phyloP scores from a whole-genome alignment of 1,140 invertebrate genomes.

The Branchinecta lindahli region DNA sequence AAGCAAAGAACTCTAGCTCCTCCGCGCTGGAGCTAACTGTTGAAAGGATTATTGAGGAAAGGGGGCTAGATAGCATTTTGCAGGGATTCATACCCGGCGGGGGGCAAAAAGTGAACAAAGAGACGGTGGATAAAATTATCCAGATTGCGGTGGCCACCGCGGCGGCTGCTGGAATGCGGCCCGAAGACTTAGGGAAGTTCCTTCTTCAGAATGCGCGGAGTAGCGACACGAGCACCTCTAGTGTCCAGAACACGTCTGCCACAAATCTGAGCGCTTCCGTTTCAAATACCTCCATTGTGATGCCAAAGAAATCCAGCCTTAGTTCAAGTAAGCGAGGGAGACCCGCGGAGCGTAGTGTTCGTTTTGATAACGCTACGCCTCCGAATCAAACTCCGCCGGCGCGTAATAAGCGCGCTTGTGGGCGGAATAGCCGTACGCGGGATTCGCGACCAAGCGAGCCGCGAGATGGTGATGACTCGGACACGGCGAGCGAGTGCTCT shows the following conservation, averaged over 20 bases:
- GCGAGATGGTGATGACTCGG: conserved; percentile 11
- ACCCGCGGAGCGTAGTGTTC: not conserved
- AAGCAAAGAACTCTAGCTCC: not conserved
- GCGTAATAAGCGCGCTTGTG: not conserved
- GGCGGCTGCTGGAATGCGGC: not conserved
- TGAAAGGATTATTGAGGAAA: not conserved
- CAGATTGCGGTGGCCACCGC: not conserved
- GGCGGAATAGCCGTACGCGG: not conserved
- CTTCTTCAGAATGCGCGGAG: not conserved
- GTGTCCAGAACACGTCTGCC: not conserved
- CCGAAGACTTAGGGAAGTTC: not conserved
- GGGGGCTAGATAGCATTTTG: not conserved
- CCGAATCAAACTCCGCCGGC: not conserved
- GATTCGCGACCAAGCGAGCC: conserved; percentile 19
- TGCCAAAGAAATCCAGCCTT: conserved; percentile 8
- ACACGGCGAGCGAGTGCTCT: conserved; percentile 47
- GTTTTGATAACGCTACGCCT: not conserved
- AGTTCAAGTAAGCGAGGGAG: conserved; percentile 15
- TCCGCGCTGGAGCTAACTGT: not conserved
- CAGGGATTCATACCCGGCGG: not conserved
- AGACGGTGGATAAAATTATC: not conserved
- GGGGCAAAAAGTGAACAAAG: not conserved
- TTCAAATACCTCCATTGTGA: not conserved
- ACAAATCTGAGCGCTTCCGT: not conserved
- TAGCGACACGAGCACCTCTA: not conserved